Percentiles rank a stretch among this genome's conserved stretches.
Evolutionary conservation across 2,888 invertebrate species (phyloP).

Genomic region (Eristalis pertinax): DNA sequence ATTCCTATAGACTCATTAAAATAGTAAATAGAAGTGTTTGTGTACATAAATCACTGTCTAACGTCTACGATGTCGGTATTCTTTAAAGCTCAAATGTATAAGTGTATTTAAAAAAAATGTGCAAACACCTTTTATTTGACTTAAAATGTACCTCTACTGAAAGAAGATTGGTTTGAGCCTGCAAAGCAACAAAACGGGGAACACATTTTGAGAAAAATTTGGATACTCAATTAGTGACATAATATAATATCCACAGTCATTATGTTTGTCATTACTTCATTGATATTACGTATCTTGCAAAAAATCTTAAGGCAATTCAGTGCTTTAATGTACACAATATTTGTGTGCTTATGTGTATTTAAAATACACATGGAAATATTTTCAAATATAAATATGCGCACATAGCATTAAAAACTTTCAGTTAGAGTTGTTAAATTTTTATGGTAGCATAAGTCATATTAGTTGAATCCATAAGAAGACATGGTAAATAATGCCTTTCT

Average conservation of each 20-base stretch:
- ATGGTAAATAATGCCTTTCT: background rate
- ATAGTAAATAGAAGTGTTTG: background rate
- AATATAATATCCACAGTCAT: conserved; percentile 21
- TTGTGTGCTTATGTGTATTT: background rate
- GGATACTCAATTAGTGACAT: conserved; percentile 34
- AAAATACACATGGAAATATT: too few species aligned
- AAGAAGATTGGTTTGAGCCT: conserved; percentile 29
- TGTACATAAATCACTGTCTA: background rate
- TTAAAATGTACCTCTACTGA: conserved; percentile 7
- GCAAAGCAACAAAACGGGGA: background rate
- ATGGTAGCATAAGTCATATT: conserved; percentile 9
- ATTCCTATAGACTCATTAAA: background rate
- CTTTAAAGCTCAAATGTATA: background rate
- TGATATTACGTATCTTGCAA: conserved; percentile 6
- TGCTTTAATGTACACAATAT: background rate
- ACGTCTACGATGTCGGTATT: conserved; percentile 14
- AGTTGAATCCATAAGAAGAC: conserved; percentile 1
- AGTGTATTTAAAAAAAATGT: conserved; percentile 19
- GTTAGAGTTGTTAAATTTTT: conserved; percentile 15
- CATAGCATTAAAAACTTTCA: background rate
- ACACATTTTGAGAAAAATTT: conserved; percentile 1
- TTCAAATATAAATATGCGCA: background rate
- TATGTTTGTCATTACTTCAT: conserved; percentile 45
- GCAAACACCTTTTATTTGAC: conserved; percentile 33
- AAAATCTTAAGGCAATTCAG: background rate